Conservation (phyloP, 2,797 vertebrate species). For the Neoniphon sammara region DNA sequence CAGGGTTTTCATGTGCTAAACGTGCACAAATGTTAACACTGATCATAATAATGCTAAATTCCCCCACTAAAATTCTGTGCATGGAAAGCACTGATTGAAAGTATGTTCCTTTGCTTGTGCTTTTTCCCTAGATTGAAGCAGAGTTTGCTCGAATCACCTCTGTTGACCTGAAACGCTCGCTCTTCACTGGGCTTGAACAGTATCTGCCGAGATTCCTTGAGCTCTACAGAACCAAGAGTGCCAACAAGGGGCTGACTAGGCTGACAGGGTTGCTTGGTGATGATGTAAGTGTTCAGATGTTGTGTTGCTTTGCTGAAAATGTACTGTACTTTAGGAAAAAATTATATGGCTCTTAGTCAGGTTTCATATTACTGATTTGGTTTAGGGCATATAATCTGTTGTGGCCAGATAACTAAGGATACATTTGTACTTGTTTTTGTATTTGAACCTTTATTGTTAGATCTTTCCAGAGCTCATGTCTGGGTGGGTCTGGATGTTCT, state of each 20-base stretch:
- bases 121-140: slow-evolving; percentile 19
- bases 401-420: too few species aligned
- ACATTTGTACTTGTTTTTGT: too few species aligned
- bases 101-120: not conserved
- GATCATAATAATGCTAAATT: not conserved
- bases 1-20: not conserved
- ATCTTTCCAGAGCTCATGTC: too few species aligned
- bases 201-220: slow-evolving; percentile 28
- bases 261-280: slow-evolving; percentile 11
- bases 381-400: too few species aligned
- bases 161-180: slow-evolving; percentile 15
- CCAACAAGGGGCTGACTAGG: slow-evolving; percentile 5
- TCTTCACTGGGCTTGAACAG: slow-evolving; percentile 16
- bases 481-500: too few species aligned
- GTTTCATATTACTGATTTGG: too few species aligned
- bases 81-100: too few species aligned
- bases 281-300: slow-evolving; percentile 18
- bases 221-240: slow-evolving; percentile 15
- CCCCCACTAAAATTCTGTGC: too few species aligned
- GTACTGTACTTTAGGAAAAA: too few species aligned
- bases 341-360: too few species aligned
- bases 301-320: too few species aligned
- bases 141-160: slow-evolving; percentile 23
- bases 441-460: too few species aligned
- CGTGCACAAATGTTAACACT: not conserved